A percentile compares a stretch with the other conserved stretches of the same genome.
phyloP scores from a whole-genome alignment of 2,113 vertebrate species.

The Xenopus laevis region DNA sequence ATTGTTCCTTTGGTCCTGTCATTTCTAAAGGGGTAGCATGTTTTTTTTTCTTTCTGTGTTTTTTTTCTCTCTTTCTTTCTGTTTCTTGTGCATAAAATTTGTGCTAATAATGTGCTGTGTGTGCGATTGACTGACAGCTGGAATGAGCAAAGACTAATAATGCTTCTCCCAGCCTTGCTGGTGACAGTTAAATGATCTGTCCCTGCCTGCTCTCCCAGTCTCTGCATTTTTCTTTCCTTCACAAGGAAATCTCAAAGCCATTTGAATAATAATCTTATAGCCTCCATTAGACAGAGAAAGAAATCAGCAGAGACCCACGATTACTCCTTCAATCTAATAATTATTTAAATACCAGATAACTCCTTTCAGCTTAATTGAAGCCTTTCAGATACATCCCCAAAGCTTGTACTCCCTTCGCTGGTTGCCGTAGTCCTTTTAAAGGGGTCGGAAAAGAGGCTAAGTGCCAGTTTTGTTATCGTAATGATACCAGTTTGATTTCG shows the following conservation, averaged over 20 bases:
- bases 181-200: conserved; percentile 65
- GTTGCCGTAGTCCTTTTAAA: conserved; percentile 1
- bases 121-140: conserved; percentile 76
- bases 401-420: conserved; percentile 4
- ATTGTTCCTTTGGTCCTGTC: conserved; percentile 58
- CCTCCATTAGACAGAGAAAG: conserved; percentile 69
- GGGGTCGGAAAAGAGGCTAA: conserved; percentile 21
- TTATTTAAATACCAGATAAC: conserved; percentile 81
- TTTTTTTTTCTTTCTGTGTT: conserved; percentile 48
- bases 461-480: conserved; percentile 21
- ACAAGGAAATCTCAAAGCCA: conserved; percentile 63
- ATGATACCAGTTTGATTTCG: conserved; percentile 21
- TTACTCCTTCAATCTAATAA: conserved; percentile 79
- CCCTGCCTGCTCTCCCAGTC: conserved; percentile 28
- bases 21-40: conserved; percentile 50
- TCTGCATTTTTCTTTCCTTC: conserved; percentile 55
- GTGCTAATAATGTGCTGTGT: conserved; percentile 72
- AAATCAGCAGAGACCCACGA: conserved; percentile 72
- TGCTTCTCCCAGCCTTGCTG: conserved; percentile 64
- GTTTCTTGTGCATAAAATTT: conserved; percentile 66
- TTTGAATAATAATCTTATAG: conserved; percentile 83
- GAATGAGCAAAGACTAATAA: conserved; percentile 74
- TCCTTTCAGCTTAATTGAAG: conserved; percentile 74
- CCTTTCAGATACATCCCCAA: conserved; percentile 57
- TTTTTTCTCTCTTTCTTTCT: conserved; percentile 30